Conservation (phyloP, 2,888 invertebrate genomes). For the Oscheius onirici region DNA sequence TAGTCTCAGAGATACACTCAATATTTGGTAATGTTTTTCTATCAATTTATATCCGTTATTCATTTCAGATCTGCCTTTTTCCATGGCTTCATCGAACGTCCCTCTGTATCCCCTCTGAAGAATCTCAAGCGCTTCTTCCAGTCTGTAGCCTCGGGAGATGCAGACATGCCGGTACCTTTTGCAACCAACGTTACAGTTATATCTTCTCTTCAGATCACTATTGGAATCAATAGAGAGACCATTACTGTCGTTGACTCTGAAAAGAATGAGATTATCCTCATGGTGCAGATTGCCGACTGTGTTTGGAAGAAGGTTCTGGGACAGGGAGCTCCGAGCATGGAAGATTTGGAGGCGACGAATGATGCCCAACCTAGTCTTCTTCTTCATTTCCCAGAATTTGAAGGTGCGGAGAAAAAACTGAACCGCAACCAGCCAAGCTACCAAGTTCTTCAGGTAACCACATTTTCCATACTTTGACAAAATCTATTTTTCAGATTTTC, state of each 20-base stretch:
- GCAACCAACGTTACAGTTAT: not conserved
- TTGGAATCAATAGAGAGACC: conserved; percentile 87
- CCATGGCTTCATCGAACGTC: conserved; percentile 46
- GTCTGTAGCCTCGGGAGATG: conserved; percentile 20
- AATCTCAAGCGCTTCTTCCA: conserved; percentile 38
- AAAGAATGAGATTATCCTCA: conserved; percentile 74
- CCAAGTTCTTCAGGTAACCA: not conserved
- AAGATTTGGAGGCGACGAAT: not conserved
- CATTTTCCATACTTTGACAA: not conserved
- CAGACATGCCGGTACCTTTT: conserved; percentile 1
- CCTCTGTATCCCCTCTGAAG: conserved; percentile 33
- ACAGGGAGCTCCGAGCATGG: not conserved
- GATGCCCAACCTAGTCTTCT: conserved; percentile 71
- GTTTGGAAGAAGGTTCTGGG: conserved; percentile 44
- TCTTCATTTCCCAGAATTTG: conserved; percentile 27
- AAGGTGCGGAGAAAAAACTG: not conserved
- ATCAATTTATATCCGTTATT: no score
- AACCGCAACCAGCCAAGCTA: not conserved
- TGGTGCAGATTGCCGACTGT: conserved; percentile 58
- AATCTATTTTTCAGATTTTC: conserved; percentile 78
- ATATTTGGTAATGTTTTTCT: no score
- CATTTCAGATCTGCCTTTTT: conserved; percentile 56
- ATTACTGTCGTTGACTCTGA: conserved; percentile 86
- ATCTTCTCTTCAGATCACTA: conserved; percentile 77
- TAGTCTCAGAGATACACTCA: no score